Evolutionary conservation across 2,113 vertebrate genomes (phyloP), one percentile per base, ranked within the genome.

Genomic region (Anser brachyrhynchus): DNA sequence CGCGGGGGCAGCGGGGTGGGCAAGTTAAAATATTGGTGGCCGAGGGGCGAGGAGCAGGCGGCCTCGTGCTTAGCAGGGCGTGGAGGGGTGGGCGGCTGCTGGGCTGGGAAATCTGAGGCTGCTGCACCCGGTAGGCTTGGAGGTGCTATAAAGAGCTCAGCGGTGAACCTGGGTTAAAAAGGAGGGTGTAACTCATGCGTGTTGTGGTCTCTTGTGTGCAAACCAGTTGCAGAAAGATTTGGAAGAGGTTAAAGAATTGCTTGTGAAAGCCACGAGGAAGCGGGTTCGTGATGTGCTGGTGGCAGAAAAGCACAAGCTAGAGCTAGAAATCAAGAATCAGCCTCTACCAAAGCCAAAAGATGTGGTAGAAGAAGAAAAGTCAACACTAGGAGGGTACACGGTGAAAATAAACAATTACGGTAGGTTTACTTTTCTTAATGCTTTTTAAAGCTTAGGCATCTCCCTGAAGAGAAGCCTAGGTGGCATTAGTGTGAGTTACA

Each of bases 381-480:
- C 93, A 7, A 96, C 95, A 0, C 95, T 97, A 46, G 95, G 97
- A 51, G 96, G 98, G 5, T 99, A 99, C 92, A 99, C 99, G 1
- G 98, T 99, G 90, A 99, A 99, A 97, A 99, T 99, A 92, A 99
- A 98, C 74, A 99, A 99, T 95, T 99, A 99, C 1, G 99, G 99
- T 99, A 98, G 51, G 97, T 25, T 39, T 76, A 1, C 9, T 89
- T 67, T 82, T 82, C 18, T 57, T 29, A 61, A 19, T 0, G 0
- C 15, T 9, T 44, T 3, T 3, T 43, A 18, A 41, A 81, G 13
- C n/a, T 71, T 8, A 0, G 4, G 13, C 5, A 7, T 16, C 9
- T 78, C 8, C 59, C 41, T 58, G 43, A 46, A 21, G 29, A 28
- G 28, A 20, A 37, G 33, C 29, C 43, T 39, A 19, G 15, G 23